Evolutionary conservation across 2,888 invertebrate species (phyloP).

Genomic region (Meganola albula): DNA sequence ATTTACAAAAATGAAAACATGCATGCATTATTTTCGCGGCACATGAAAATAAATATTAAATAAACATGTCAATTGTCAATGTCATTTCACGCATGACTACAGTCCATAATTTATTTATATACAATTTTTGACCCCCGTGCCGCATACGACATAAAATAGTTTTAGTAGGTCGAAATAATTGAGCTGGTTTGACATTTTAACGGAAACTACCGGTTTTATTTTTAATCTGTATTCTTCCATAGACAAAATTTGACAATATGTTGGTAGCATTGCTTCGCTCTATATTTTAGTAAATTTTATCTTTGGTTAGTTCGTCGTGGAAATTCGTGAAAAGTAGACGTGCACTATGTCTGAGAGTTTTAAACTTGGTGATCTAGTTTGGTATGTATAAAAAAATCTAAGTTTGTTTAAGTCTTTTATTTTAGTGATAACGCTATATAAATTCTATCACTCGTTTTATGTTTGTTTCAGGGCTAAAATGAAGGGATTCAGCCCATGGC

Average conservation of each 20-base stretch:
- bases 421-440: slow-evolving; percentile 44
- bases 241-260: too few species aligned
- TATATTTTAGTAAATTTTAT: slow-evolving; percentile 35
- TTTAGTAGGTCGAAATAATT: too few species aligned
- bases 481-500: slow-evolving; percentile 98
- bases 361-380: slow-evolving; percentile 77
- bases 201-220: slow-evolving; percentile 19
- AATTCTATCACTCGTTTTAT: slow-evolving; percentile 26
- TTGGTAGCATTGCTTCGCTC: slow-evolving; percentile 28
- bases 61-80: too few species aligned
- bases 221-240: too few species aligned
- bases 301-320: slow-evolving; percentile 67
- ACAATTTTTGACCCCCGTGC: too few species aligned
- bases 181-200: too few species aligned
- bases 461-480: slow-evolving; percentile 93
- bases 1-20: too few species aligned
- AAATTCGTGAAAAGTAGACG: slow-evolving; percentile 44
- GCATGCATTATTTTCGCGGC: slow-evolving; percentile 38
- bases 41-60: too few species aligned
- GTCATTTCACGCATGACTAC: too few species aligned
- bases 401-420: slow-evolving; percentile 32
- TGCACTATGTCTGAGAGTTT: slow-evolving; percentile 61
- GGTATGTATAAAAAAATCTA: slow-evolving; percentile 57
- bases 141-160: too few species aligned
- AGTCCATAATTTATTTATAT: too few species aligned